These are phyloP conservation scores for Pogonus chalceus DNA, from an alignment of 1,140 invertebrate genomes.

Conservation along the genomic window DNA sequence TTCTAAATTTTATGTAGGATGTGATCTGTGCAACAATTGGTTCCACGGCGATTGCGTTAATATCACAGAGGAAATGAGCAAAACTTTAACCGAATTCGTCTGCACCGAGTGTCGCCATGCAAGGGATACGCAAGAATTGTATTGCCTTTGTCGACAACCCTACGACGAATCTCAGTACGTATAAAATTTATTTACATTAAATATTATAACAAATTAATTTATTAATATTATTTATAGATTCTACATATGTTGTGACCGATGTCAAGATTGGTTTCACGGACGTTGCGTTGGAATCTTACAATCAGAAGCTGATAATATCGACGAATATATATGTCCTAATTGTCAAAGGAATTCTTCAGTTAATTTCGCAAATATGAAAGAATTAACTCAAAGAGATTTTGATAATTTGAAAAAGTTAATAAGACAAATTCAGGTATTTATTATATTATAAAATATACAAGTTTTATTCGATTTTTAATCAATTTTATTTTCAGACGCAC, in stretches of 20 bases:
- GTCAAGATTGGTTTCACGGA: slow-evolving; percentile 99
- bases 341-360: slow-evolving; percentile 83
- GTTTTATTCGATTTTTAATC: slow-evolving; percentile 12
- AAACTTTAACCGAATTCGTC: slow-evolving; percentile 80
- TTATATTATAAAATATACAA: slow-evolving; percentile 9
- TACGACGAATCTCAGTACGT: slow-evolving; percentile 96
- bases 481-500: slow-evolving; percentile 49
- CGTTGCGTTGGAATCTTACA: slow-evolving; percentile 92
- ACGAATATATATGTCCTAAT: slow-evolving; percentile 92
- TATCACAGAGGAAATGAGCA: slow-evolving; percentile 87
- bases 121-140: slow-evolving; percentile 81
- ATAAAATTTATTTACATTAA: slow-evolving; percentile 12
- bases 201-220: slow-evolving; percentile 10
- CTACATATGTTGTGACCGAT: slow-evolving; percentile 96
- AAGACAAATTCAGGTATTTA: slow-evolving; percentile 75
- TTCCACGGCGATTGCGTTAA: slow-evolving; percentile 96
- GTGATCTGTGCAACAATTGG: slow-evolving; percentile 96
- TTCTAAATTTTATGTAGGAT: slow-evolving; percentile 95
- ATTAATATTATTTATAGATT: slow-evolving; percentile 47
- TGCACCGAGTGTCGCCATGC: slow-evolving; percentile 80
- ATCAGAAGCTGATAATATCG: slow-evolving; percentile 87
- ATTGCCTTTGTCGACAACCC: slow-evolving; percentile 90
- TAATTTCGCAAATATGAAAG: slow-evolving; percentile 84
- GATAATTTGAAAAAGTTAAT: slow-evolving; percentile 74
- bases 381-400: slow-evolving; percentile 71